These are phyloP conservation scores for Candidula unifasciata DNA, from an alignment of 2,888 invertebrate species.

Conservation along the genomic window DNA sequence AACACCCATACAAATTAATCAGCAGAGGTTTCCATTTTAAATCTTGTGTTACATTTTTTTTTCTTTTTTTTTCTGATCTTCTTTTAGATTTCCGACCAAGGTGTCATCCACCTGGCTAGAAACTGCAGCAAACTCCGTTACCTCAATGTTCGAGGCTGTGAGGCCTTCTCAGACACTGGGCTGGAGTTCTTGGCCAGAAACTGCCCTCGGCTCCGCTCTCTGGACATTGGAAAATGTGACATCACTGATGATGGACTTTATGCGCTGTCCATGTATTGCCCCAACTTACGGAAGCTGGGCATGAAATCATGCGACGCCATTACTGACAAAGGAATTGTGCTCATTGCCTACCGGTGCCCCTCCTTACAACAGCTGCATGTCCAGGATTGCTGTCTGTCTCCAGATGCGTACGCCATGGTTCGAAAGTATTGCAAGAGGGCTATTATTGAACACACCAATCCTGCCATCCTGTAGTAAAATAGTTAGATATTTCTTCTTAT, in stretches of 20 bases:
- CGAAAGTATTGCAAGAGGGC: conserved; percentile 94
- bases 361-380: conserved; percentile 94
- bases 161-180: conserved; percentile 94
- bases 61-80: neutral
- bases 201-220: conserved; percentile 89
- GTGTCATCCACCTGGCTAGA: conserved; percentile 89
- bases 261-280: conserved; percentile 86
- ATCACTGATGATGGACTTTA: conserved; percentile 92
- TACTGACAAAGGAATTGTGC: conserved; percentile 91
- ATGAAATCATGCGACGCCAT: conserved; percentile 93
- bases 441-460: conserved; percentile 96
- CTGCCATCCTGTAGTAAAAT: conserved; percentile 84
- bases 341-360: conserved; percentile 92
- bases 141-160: conserved; percentile 93
- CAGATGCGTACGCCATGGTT: conserved; percentile 92
- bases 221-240: conserved; percentile 95
- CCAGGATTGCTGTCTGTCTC: conserved; percentile 93
- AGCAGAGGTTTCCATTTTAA: neutral
- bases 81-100: conserved; percentile 85
- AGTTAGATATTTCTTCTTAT: no score
- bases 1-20: neutral
- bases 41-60: neutral
- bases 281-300: conserved; percentile 92
- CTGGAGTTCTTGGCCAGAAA: conserved; percentile 90
- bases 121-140: conserved; percentile 91